Base-by-base conservation (phyloP, 2,113 vertebrate genomes). In the Penelope pileata region DNA sequence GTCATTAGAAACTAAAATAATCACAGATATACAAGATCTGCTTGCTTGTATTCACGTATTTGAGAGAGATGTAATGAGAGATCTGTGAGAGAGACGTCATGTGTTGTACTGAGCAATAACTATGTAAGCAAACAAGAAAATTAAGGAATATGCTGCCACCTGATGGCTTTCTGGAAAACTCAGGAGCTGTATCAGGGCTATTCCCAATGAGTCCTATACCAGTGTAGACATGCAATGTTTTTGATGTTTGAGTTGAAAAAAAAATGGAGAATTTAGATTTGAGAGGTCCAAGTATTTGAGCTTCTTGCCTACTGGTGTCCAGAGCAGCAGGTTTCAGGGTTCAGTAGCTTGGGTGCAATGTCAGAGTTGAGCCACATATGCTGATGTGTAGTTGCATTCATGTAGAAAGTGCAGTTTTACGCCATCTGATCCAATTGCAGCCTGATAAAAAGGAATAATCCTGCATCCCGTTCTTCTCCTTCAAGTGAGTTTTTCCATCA, bases 1-100 rank as follows among this genome's bases (percentile, higher is more conserved):
- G 50, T 91, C 10, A 6, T 69, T 42, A 50, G 50, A 69, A 93
- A 58, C n/a, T 40, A 62, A 36, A 27, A 21, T n/a, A 26, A 6
- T 74, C 21, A 11, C 6, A 7, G 38, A 23, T 82, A 16, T 9
- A 10, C 8, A 30, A 16, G 17, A 56, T 68, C 59, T 34, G n/a
- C 15, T 73, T 82, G 21, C 8, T 82, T 58, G 38, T 34, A 19
- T 56, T 72, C 19, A 12, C 29, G 24, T 26, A 32, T 16, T 53
- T 56, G 9, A 36, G 83, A 40, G 16, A 40, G 1, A 4, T 4
- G 7, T 22, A 43, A n/a, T 24, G 21, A 82, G 66, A n/a, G 9
- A 1, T 1, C 16, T 50, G 10, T 0, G 2, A 34, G 54, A 36
- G 21, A 8, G 38, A 1, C 17, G 10, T 24, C 8, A 1, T 59